These are phyloP conservation scores for Pachycephus smyrnensis DNA, from an alignment of 2,888 invertebrate genomes.

Conservation along the genomic window DNA sequence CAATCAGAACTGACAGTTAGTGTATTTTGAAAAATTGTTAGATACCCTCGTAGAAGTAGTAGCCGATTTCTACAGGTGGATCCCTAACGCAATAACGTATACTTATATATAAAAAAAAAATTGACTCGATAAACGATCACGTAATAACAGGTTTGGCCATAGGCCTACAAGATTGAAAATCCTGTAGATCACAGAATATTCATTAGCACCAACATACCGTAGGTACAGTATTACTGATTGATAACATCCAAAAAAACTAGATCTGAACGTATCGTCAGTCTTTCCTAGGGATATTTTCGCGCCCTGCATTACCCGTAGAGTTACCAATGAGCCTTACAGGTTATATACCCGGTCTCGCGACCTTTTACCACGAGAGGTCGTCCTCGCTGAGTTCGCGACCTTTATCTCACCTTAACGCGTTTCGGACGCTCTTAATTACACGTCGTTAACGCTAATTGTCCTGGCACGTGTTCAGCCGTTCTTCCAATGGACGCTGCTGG, in stretches of 20 bases:
- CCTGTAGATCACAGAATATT: background rate
- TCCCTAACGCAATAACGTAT: background rate
- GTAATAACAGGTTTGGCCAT: slow-evolving; percentile 1
- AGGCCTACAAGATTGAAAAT: background rate
- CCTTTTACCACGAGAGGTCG: background rate
- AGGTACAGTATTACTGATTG: too few species aligned
- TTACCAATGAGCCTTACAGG: background rate
- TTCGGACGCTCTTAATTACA: background rate
- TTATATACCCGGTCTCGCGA: background rate
- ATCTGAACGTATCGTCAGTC: background rate
- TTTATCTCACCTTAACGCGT: background rate
- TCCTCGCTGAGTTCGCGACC: background rate
- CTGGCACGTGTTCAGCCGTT: background rate
- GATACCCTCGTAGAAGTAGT: background rate
- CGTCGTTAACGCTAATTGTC: background rate
- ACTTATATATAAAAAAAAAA: background rate
- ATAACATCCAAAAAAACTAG: background rate
- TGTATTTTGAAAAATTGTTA: background rate
- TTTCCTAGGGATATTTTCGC: background rate
- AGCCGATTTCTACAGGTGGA: background rate
- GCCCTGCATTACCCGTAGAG: background rate
- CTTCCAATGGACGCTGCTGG: background rate
- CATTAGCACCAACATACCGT: background rate
- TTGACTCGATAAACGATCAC: background rate
- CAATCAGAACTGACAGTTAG: background rate